A percentile compares a stretch with the other conserved stretches of the same genome.
phyloP scores from a whole-genome alignment of 1,140 invertebrate species.

The Asbolus verrucosus region DNA sequence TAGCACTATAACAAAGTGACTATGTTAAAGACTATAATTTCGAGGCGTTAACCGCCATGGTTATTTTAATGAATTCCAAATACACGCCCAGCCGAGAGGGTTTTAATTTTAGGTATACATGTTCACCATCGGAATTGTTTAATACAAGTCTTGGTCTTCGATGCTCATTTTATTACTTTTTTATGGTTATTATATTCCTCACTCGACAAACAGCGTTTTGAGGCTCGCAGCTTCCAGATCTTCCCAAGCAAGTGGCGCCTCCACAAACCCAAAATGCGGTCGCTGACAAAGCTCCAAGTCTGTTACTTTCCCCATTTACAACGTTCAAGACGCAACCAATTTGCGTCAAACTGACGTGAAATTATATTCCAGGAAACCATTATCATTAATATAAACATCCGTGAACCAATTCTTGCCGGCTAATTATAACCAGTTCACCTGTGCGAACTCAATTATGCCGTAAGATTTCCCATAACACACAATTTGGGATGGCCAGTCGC shows the following conservation, averaged over 20 bases:
- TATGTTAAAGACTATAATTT: too few relatives aligned
- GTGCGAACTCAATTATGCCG: constrained; percentile 14
- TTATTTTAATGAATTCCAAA: too few relatives aligned
- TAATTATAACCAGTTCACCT: constrained; percentile 19
- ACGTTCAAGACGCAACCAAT: constrained; percentile 5
- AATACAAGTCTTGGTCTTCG: too few relatives aligned
- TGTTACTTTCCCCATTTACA: constrained; percentile 10
- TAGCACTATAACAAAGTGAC: too few relatives aligned
- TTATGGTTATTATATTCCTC: too few relatives aligned
- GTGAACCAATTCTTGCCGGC: constrained; percentile 1
- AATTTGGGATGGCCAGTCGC: background rate
- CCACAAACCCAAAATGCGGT: constrained; percentile 1
- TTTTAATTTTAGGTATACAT: too few relatives aligned
- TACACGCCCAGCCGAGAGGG: too few relatives aligned
- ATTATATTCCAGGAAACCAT: constrained; percentile 18
- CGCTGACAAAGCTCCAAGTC: background rate
- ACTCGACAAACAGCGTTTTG: too few relatives aligned
- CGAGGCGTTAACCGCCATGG: too few relatives aligned
- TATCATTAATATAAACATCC: constrained; percentile 27
- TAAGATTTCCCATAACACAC: constrained; percentile 22
- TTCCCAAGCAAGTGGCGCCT: constrained; percentile 1
- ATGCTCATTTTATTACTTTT: too few relatives aligned
- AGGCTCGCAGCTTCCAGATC: too few relatives aligned
- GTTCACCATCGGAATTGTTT: too few relatives aligned
- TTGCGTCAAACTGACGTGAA: constrained; percentile 9